A percentile compares a stretch with the other conserved stretches of the same genome.
phyloP scores from a whole-genome alignment of 2,113 vertebrate species.

The Myrmophylax atrothorax region DNA sequence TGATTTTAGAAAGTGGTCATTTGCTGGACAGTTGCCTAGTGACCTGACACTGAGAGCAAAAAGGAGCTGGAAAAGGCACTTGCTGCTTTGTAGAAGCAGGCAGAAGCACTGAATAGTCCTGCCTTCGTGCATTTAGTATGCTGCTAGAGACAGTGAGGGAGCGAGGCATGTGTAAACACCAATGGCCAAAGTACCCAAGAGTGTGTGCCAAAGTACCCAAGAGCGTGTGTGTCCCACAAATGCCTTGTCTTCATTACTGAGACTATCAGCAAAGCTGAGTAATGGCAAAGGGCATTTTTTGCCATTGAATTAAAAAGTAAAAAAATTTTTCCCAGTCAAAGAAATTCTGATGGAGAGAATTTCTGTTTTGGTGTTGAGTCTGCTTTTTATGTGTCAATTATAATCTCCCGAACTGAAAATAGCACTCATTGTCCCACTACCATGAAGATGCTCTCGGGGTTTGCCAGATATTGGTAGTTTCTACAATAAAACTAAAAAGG shows the following conservation, averaged over 20 bases:
- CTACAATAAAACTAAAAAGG: not conserved
- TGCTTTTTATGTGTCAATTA: not conserved
- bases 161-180: not conserved
- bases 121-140: not conserved
- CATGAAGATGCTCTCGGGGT: not conserved
- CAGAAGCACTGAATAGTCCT: not conserved
- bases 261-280: not conserved
- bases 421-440: fast-evolving
- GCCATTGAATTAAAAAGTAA: not conserved
- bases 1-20: not conserved
- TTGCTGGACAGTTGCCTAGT: not conserved
- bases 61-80: not conserved
- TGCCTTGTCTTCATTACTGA: not conserved
- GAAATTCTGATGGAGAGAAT: not conserved
- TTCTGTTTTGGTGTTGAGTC: not conserved
- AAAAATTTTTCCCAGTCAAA: not conserved
- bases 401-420: not conserved
- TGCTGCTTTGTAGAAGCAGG: not conserved
- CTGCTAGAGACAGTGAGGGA: not conserved
- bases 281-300: not conserved
- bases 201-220: not conserved
- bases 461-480: not conserved
- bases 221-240: not conserved
- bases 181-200: not conserved
- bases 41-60: not conserved